Conservation (phyloP, 1,140 invertebrate genomes). For the Trinorchestia longiramus region DNA sequence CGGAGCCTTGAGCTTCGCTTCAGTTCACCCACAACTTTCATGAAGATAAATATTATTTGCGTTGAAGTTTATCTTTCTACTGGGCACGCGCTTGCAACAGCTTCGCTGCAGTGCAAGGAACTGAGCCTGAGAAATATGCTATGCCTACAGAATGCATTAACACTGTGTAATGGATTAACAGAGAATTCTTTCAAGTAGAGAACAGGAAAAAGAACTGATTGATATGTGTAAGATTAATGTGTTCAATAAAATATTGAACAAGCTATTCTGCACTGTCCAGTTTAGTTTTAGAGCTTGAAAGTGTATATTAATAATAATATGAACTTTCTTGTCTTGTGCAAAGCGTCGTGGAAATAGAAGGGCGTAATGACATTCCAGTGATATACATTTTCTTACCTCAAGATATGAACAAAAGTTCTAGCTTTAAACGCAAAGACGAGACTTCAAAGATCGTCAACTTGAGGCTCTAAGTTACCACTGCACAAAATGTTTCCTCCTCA, state of each 20-base stretch:
- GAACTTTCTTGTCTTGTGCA: no score
- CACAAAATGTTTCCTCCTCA: constrained; percentile 22
- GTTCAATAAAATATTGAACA: not conserved
- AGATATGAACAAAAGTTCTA: no score
- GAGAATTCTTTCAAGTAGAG: not conserved
- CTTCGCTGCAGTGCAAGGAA: not conserved
- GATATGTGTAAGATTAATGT: not conserved
- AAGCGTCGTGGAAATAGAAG: no score
- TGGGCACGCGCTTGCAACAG: not conserved
- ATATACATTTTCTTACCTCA: no score
- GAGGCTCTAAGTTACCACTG: not conserved
- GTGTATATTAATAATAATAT: no score
- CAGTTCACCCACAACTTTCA: not conserved
- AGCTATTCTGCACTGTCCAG: no score
- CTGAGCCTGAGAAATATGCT: not conserved
- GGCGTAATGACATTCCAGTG: no score
- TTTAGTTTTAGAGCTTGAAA: no score
- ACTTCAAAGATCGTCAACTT: not conserved
- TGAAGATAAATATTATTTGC: not conserved
- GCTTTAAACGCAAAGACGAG: not conserved
- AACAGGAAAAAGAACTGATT: not conserved
- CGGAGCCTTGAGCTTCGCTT: not conserved
- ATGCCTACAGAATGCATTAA: not conserved
- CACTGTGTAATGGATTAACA: not conserved
- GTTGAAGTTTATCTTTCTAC: not conserved